Base-by-base conservation (phyloP, 2,888 invertebrate genomes). In the Rhingia rostrata region DNA sequence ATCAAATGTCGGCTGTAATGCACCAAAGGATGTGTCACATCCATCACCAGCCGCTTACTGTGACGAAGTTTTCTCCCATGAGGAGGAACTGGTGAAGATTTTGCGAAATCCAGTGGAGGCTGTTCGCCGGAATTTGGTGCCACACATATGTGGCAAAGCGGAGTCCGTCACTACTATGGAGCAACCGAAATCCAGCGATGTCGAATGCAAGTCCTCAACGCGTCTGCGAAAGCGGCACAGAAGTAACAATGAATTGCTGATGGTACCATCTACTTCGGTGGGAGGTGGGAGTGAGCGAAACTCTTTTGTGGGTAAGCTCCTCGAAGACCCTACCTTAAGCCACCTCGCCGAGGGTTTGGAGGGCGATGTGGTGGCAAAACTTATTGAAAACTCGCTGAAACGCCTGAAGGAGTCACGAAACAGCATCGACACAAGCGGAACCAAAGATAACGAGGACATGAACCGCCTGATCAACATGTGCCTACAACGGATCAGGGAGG, bases 61-160 rank as follows among this genome's bases (percentile, higher is more conserved):
- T 33, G 84, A 75, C 4, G 87, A 87, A 14, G 86, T 89, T 61
- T 87, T 91, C 45, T 89, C 90, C 4, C 91, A 91, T 72, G 91
- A 91, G 51, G 90, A 91, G 33, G 93, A 94, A 87, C 90, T 95
- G 53, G 91, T 93, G 61, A 93, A 93, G 86, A 93, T 95, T 84
- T 89, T 95, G 47, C 92, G 93, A 86, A 94, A 96, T 91, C 96
- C 96, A 0, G 95, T 96, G 6, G 95, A 95, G 93, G 96, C 96
- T 12, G 95, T 95, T 4, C 93, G 93, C 88, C 92, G 94, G 87
- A 95, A 96, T 90, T 92, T 95, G 86, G 94, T 96, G 88, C 95
- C 96, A 53, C 95, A 95, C 89, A 94, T 96, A 66, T 96, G 96
- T 91, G 95, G 95, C 35, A 94, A 94, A 90, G 89, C 91, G 87